Percentiles rank a stretch among this genome's conserved stretches.
Conservation (phyloP, 2,797 vertebrate species). For the Phataginus tricuspis region DNA sequence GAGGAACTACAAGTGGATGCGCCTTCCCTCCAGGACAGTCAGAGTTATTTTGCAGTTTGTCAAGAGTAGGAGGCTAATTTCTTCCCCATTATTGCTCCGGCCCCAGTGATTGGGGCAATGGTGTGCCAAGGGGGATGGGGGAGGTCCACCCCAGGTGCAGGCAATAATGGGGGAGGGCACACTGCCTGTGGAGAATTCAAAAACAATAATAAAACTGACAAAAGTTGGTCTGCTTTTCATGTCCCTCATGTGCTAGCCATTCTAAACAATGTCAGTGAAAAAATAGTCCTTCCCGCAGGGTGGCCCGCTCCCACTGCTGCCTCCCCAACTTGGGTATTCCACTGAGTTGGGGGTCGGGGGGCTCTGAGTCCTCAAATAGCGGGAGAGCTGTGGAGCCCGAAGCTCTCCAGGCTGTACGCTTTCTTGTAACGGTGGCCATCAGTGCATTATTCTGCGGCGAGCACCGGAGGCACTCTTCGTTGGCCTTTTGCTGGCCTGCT, state of each 20-base stretch:
- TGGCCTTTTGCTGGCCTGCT: background rate
- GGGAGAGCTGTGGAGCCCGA: background rate
- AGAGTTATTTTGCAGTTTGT: conserved; percentile 49
- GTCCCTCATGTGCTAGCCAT: background rate
- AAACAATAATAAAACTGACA: conserved; percentile 61
- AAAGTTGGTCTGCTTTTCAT: conserved; percentile 50
- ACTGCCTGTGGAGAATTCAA: conserved; percentile 37
- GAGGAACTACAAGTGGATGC: conserved; percentile 27
- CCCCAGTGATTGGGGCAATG: background rate
- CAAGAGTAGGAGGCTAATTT: conserved; percentile 50
- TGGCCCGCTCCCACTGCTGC: background rate
- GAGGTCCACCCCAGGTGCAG: conserved; percentile 45
- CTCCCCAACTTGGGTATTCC: background rate
- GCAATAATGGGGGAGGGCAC: conserved; percentile 23
- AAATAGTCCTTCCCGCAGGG: background rate
- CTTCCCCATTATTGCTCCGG: conserved; percentile 45
- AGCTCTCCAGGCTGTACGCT: background rate
- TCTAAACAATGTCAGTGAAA: conserved; percentile 42
- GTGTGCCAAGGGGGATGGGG: background rate
- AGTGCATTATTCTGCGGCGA: background rate
- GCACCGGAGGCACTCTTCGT: background rate
- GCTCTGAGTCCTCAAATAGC: background rate
- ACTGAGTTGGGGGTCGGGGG: background rate
- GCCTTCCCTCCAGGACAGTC: background rate
- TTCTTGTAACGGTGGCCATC: background rate